Conservation (phyloP, 2,113 vertebrate genomes). For the Apteryx owenii region DNA sequence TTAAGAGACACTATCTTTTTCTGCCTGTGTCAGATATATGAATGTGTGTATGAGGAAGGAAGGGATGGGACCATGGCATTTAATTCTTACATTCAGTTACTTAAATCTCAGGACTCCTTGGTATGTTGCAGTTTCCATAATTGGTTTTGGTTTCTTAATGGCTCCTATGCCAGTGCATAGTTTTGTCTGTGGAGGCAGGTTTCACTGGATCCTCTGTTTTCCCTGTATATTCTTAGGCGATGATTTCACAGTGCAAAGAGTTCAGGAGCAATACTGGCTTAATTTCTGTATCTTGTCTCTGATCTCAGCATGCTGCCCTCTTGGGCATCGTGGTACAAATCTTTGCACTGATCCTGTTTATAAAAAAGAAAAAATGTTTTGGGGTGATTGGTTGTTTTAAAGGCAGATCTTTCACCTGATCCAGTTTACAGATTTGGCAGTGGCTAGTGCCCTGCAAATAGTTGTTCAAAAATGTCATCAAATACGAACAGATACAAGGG, state of each 20-base stretch:
- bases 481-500: background rate
- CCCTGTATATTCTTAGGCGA: background rate
- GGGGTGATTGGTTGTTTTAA: background rate
- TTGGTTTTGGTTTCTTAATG: background rate
- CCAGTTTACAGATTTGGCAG: background rate
- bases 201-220: background rate
- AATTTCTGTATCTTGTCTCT: background rate
- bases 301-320: background rate
- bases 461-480: background rate
- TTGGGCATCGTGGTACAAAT: background rate
- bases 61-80: background rate
- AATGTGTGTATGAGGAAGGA: background rate
- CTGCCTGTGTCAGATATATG: background rate
- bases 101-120: background rate
- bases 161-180: background rate
- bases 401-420: background rate
- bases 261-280: background rate
- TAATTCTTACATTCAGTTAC: background rate
- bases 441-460: background rate
- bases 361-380: background rate
- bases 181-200: background rate
- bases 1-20: background rate
- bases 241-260: background rate
- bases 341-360: background rate
- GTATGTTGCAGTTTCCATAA: background rate